These are phyloP conservation scores for Rousettus madagascariensis DNA, from an alignment of 2,797 vertebrate genomes.

Conservation along the genomic window DNA sequence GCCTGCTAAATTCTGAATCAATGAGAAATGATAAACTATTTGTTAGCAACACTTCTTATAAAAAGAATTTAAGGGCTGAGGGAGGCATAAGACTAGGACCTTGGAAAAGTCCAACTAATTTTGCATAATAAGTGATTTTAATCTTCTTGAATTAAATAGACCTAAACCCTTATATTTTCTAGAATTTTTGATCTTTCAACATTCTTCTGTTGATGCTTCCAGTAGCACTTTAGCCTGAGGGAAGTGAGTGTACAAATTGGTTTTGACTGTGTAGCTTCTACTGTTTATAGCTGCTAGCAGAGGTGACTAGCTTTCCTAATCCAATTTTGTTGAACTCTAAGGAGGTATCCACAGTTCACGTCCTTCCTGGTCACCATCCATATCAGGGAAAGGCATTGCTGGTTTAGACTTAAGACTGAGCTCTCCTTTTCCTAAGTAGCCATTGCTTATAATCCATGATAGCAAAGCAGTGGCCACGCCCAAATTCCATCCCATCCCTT, in stretches of 20 bases:
- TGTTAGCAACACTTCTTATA: not conserved
- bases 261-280: not conserved
- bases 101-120: not conserved
- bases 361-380: not conserved
- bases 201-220: conserved; percentile 30
- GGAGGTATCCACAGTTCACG: not conserved
- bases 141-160: not conserved
- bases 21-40: conserved; percentile 16
- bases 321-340: not conserved
- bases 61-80: not conserved
- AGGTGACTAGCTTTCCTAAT: not conserved
- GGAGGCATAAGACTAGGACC: not conserved
- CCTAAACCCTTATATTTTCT: not conserved
- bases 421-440: not conserved
- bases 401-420: not conserved
- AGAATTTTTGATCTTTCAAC: not conserved
- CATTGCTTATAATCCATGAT: not conserved
- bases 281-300: not conserved
- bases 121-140: not conserved
- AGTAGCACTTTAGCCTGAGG: not conserved
- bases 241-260: not conserved
- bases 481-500: not conserved
- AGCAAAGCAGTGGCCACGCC: not conserved
- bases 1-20: not conserved
- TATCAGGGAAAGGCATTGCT: not conserved